These are phyloP conservation scores for Entelurus aequoreus DNA, from an alignment of 2,113 vertebrate genomes.

Conservation along the genomic window DNA sequence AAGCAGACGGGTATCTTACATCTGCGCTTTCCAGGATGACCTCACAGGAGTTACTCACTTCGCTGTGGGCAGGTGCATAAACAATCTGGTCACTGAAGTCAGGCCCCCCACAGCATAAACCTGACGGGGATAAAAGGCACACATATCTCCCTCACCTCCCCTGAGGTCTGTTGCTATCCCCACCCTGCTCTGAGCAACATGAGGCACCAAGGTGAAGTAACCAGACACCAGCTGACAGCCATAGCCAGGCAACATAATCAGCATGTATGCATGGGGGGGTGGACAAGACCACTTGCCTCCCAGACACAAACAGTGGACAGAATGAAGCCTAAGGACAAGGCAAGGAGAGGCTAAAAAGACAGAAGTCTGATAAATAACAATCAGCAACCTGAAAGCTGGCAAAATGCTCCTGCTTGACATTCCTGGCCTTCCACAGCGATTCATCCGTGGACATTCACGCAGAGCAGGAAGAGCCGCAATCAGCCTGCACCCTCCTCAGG, in stretches of 20 bases:
- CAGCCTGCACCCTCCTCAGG: constrained; percentile 1
- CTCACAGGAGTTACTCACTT: constrained; percentile 14
- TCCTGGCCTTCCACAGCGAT: constrained; percentile 26
- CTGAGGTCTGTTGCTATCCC: constrained; percentile 21
- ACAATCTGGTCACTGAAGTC: constrained; percentile 36
- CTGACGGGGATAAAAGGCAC: constrained; percentile 34
- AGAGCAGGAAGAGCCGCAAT: constrained; percentile 19
- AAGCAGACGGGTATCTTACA: constrained; percentile 28
- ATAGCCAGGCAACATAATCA: constrained; percentile 57
- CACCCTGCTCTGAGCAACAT: constrained; percentile 42
- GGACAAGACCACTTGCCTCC: constrained; percentile 41
- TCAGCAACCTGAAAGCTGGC: constrained; percentile 29
- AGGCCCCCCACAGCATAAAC: constrained; percentile 34
- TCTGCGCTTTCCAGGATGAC: constrained; percentile 13
- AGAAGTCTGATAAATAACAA: constrained; percentile 26
- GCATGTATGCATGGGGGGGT: constrained; percentile 28
- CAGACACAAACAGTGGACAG: constrained; percentile 28
- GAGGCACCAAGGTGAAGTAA: constrained; percentile 69
- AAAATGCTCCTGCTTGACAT: constrained; percentile 18
- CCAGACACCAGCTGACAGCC: constrained; percentile 62
- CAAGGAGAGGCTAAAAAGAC: constrained; percentile 21
- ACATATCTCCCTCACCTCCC: constrained; percentile 16
- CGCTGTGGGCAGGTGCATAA: constrained; percentile 49
- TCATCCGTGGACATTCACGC: constrained; percentile 26
- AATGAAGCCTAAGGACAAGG: constrained; percentile 23